Evolutionary conservation across 1,140 invertebrate genomes (phyloP).

Genomic region (Monomorium pharaonis): DNA sequence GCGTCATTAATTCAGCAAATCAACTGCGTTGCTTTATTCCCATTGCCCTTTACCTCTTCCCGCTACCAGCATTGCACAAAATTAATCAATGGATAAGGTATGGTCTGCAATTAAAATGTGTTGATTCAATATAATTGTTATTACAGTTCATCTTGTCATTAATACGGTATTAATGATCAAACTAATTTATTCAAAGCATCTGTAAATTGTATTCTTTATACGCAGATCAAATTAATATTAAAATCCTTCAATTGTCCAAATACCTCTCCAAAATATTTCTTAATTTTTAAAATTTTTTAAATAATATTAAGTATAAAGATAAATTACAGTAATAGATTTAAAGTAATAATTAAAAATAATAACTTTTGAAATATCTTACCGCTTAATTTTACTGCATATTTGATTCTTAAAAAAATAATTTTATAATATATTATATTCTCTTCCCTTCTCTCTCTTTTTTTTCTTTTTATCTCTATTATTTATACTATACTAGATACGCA

Average conservation of each 20-base stretch:
- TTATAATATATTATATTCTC: neutral
- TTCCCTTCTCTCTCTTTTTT: no score
- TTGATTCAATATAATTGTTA: slow-evolving; percentile 1
- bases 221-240: neutral
- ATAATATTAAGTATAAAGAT: neutral
- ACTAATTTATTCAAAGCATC: neutral
- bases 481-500: no score
- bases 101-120: slow-evolving; percentile 10
- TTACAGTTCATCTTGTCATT: neutral
- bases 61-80: neutral
- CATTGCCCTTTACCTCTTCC: neutral
- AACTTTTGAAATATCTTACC: neutral
- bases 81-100: slow-evolving; percentile 5
- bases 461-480: no score
- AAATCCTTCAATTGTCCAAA: no score
- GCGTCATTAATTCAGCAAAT: slow-evolving; percentile 35
- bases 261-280: neutral
- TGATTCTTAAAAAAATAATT: no score
- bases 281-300: neutral
- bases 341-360: neutral
- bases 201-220: neutral
- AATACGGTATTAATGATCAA: neutral
- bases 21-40: slow-evolving; percentile 15
- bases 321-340: neutral
- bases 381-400: no score